Percentiles rank a stretch among this genome's conserved stretches.
Conservation (phyloP, 1,140 invertebrate species). For the Apolygus lucorum region DNA sequence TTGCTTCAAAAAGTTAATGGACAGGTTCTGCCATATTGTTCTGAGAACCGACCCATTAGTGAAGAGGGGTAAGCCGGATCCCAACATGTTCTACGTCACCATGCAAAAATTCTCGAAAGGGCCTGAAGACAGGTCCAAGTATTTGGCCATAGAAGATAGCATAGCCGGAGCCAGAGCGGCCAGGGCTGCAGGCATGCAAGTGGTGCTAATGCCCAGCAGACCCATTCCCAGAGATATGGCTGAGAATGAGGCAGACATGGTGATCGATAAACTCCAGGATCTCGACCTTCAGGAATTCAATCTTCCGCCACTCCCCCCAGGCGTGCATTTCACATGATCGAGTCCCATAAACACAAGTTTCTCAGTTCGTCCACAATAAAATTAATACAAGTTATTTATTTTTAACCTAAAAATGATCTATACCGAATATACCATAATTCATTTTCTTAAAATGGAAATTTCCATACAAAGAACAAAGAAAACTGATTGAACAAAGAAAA, state of each 20-base stretch:
- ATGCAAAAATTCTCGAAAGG: not conserved
- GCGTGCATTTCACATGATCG: too few species aligned
- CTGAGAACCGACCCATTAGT: not conserved
- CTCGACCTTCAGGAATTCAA: not conserved
- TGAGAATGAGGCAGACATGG: not conserved
- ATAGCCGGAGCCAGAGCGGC: not conserved
- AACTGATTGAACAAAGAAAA: too few species aligned
- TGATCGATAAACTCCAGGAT: not conserved
- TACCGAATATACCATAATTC: too few species aligned
- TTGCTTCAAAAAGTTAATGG: not conserved
- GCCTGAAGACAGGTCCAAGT: not conserved
- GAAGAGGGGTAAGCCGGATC: not conserved
- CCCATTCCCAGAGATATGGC: not conserved
- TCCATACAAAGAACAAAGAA: too few species aligned
- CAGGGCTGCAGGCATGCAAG: conserved; percentile 2
- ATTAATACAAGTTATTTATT: too few species aligned
- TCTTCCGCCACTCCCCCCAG: not conserved
- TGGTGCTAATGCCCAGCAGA: not conserved
- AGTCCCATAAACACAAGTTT: too few species aligned
- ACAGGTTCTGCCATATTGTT: conserved; percentile 4
- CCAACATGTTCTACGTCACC: not conserved
- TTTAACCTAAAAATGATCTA: too few species aligned
- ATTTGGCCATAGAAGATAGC: conserved; percentile 9
- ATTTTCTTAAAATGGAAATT: too few species aligned
- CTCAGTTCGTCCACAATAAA: too few species aligned